A percentile compares a stretch with the other conserved stretches of the same genome.
These are phyloP conservation scores for Garrulus glandarius DNA, from an alignment of 2,797 vertebrate genomes.

Conservation along the genomic window DNA sequence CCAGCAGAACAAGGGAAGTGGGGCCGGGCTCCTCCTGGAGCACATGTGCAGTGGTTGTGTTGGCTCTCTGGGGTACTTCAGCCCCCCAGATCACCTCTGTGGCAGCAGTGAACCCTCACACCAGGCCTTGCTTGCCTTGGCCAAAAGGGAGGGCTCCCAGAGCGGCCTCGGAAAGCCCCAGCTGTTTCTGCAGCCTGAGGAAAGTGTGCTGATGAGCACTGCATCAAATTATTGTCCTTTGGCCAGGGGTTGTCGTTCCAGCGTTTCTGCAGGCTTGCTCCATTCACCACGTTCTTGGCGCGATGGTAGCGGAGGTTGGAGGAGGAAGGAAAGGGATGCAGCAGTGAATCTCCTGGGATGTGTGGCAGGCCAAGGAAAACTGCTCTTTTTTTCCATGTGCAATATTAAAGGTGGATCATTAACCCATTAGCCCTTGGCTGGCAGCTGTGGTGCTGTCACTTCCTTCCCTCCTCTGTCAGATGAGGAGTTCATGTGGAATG, in stretches of 20 bases:
- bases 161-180: background rate
- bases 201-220: background rate
- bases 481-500: background rate
- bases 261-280: background rate
- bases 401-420: background rate
- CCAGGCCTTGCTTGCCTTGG: background rate
- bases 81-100: background rate
- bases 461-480: background rate
- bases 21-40: background rate
- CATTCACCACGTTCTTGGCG: background rate
- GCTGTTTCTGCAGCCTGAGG: background rate
- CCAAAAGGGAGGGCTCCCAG: background rate
- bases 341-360: background rate
- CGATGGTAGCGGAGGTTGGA: background rate
- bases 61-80: background rate
- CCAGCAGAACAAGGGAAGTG: background rate
- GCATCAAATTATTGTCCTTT: background rate
- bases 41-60: background rate
- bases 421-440: background rate
- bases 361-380: background rate
- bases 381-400: background rate
- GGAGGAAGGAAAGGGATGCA: background rate
- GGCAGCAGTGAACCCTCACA: background rate
- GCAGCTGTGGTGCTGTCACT: background rate
- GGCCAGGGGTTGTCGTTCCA: background rate